Percentiles rank a stretch among this genome's conserved stretches.
Evolutionary conservation across 1,140 invertebrate species (phyloP).

Genomic region (Drosophila repleta): DNA sequence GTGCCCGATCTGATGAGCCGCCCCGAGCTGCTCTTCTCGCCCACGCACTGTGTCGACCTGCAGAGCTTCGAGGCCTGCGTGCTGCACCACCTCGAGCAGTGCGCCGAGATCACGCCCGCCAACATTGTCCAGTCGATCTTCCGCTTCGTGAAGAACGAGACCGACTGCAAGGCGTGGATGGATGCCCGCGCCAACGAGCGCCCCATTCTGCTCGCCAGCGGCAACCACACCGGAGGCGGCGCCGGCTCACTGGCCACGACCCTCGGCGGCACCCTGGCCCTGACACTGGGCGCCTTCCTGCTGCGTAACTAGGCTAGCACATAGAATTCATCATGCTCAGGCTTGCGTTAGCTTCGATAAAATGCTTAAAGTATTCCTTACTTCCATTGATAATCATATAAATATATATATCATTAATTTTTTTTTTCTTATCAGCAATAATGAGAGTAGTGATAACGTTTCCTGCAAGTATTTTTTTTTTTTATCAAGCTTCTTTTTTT

Average conservation of each 20-base stretch:
- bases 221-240: slow-evolving; percentile 48
- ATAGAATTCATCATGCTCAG: slow-evolving; percentile 24
- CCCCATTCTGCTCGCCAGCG: slow-evolving; percentile 50
- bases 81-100: slow-evolving; percentile 87
- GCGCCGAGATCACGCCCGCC: slow-evolving; percentile 89
- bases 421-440: slow-evolving; percentile 16
- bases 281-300: slow-evolving; percentile 28
- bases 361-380: slow-evolving; percentile 37
- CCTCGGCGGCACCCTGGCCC: slow-evolving; percentile 32
- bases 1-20: slow-evolving; percentile 69
- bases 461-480: slow-evolving; percentile 4
- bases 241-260: slow-evolving; percentile 18
- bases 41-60: slow-evolving; percentile 85
- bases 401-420: slow-evolving; percentile 14
- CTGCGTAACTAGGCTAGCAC: slow-evolving; percentile 31
- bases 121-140: slow-evolving; percentile 92
- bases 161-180: slow-evolving; percentile 86
- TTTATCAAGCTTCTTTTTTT: slow-evolving; percentile 6
- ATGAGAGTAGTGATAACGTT: slow-evolving; percentile 31
- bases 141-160: slow-evolving; percentile 88
- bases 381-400: slow-evolving; percentile 5
- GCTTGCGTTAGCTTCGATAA: slow-evolving; percentile 10
- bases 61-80: slow-evolving; percentile 87
- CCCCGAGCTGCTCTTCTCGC: slow-evolving; percentile 66
- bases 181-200: slow-evolving; percentile 59